phyloP scores from a whole-genome alignment of 2,888 invertebrate genomes.

The Plagodis dolabraria region DNA sequence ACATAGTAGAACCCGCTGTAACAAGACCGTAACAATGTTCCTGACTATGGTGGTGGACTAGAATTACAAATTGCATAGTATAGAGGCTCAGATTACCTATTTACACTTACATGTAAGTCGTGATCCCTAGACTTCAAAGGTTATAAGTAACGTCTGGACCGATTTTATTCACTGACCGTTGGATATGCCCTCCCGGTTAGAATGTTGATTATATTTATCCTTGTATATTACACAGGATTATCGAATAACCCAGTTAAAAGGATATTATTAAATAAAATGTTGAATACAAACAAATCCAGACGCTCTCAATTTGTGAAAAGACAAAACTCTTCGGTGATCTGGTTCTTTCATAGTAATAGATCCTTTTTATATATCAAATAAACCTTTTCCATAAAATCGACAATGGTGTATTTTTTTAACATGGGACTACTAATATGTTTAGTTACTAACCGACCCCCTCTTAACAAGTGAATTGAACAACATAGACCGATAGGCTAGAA shows the following conservation, averaged over 20 bases:
- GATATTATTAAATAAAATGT: not conserved
- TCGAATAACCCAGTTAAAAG: not conserved
- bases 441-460: conserved; percentile 70
- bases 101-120: not conserved
- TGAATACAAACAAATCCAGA: conserved; percentile 19
- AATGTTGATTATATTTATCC: not conserved
- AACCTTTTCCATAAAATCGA: conserved; percentile 84
- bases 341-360: conserved; percentile 73
- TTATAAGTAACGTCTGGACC: conserved; percentile 1
- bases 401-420: conserved; percentile 83
- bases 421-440: conserved; percentile 79
- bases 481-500: conserved; percentile 48
- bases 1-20: conserved; percentile 62
- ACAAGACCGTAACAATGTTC: conserved; percentile 68
- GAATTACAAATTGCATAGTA: conserved; percentile 40
- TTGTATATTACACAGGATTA: not conserved
- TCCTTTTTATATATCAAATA: conserved; percentile 80
- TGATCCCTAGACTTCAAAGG: not conserved
- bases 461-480: conserved; percentile 22
- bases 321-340: conserved; percentile 74
- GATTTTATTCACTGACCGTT: conserved; percentile 6
- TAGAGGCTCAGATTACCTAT: conserved; percentile 38
- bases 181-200: not conserved
- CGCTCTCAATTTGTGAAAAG: conserved; percentile 48
- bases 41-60: conserved; percentile 65